Evolutionary conservation across 2,888 invertebrate genomes (phyloP), one percentile per base, ranked within the genome.

Genomic region (Caprella mutica): DNA sequence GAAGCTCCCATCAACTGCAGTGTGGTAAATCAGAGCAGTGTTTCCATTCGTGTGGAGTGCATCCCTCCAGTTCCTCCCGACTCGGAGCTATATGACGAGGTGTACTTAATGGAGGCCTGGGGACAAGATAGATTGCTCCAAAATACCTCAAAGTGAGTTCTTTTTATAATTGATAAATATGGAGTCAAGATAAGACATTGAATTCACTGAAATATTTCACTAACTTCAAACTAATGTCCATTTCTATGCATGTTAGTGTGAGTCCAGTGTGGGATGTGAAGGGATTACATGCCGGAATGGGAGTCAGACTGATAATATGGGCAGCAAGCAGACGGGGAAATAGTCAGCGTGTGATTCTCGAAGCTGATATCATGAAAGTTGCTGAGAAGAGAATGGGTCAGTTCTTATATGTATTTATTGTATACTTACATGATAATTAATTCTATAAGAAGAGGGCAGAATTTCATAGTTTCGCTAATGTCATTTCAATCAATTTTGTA

Each of bases 1-100:
- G 88, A 89, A 71, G 84, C 87, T 53, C 78, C 90, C 56, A 82
- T 85, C 70, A 91, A 91, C 75, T 91, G 91, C 73, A 81, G 85
- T n/a, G 82, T 90, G 30, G 82, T 83, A 56, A 91, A 91, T 74
- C 86, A 89, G 73, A 90, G 89, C 56, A 78, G 81, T 65, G 86
- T 89, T 70, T 84, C 87, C 0, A 71, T 91, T 58, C 82, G 84
- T 72, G 85, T 91, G 50, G 87, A 88, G 67, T 91, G 91, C 72
- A 33, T 19, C n/a, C 58, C 58, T 3, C 56, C 55, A 2, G n/a
- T n/a, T n/a, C n/a, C n/a, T n/a, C n/a, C n/a, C n/a, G n/a, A n/a
- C n/a, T n/a, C n/a, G n/a, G n/a, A n/a, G n/a, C n/a, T n/a, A n/a
- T n/a, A n/a, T n/a, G 55, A 33, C 27, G 61, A 61, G 35, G 48